Evolutionary conservation across 2,797 vertebrate genomes (phyloP).

Genomic region (Benthosema pterotum): DNA sequence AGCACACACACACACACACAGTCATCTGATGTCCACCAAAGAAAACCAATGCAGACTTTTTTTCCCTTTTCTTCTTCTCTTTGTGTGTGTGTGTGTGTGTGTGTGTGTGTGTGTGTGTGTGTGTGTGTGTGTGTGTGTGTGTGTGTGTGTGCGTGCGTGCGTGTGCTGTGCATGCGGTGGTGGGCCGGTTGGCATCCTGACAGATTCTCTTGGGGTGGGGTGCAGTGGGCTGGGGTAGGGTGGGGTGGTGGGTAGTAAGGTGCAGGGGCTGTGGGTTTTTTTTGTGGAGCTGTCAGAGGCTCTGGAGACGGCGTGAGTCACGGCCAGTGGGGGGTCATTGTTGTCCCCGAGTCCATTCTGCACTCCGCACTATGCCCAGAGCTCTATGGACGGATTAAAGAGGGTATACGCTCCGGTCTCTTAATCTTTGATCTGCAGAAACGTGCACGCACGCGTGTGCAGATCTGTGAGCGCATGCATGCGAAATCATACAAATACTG

Average conservation of each 20-base stretch:
- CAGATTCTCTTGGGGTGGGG: conserved; percentile 64
- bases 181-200: conserved; percentile 50
- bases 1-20: conserved; percentile 2
- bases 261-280: conserved; percentile 46
- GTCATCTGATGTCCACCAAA: conserved; percentile 32
- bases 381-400: conserved; percentile 79
- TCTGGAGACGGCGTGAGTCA: conserved; percentile 73
- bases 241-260: conserved; percentile 11
- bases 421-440: conserved; percentile 78
- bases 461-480: too few relatives aligned
- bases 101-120: conserved; percentile 38
- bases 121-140: conserved; percentile 30
- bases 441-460: conserved; percentile 53
- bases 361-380: conserved; percentile 71
- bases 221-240: background rate
- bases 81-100: background rate
- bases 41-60: conserved; percentile 13
- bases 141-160: conserved; percentile 19
- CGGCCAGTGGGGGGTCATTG: conserved; percentile 70
- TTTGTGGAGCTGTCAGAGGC: conserved; percentile 68
- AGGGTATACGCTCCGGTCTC: conserved; percentile 73
- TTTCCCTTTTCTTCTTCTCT: conserved; percentile 55
- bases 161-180: too few relatives aligned
- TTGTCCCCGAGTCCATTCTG: conserved; percentile 71
- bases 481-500: too few relatives aligned